phyloP scores from a whole-genome alignment of 2,113 vertebrate genomes.

The Carettochelys insculpta region DNA sequence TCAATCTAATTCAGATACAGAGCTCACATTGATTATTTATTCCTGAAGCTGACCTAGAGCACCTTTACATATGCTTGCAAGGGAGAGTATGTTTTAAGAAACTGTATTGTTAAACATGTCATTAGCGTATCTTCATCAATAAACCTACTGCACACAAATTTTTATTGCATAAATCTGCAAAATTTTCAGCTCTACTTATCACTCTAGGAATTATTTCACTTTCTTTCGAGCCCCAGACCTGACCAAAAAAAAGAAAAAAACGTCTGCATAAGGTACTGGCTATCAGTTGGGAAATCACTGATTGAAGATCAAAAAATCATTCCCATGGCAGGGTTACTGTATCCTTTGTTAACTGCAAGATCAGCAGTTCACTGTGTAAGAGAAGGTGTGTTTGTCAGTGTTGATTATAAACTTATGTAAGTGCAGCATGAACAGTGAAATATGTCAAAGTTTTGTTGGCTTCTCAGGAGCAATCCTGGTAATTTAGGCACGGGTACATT shows the following conservation, averaged over 20 bases:
- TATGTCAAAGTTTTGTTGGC: background rate
- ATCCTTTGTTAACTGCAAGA: background rate
- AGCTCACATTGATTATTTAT: too few species aligned
- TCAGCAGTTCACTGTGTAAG: background rate
- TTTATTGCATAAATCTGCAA: background rate
- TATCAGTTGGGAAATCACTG: background rate
- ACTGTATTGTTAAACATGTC: background rate
- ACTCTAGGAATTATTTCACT: accelerated
- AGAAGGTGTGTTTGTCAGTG: background rate
- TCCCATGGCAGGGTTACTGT: background rate
- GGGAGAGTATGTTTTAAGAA: background rate
- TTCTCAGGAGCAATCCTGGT: background rate
- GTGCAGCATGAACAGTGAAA: background rate
- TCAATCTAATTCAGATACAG: too few species aligned
- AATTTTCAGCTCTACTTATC: background rate
- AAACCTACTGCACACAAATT: background rate
- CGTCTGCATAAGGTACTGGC: background rate
- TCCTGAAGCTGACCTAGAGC: too few species aligned
- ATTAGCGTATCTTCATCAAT: background rate
- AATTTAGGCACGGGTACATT: background rate
- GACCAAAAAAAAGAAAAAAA: background rate
- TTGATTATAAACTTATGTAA: background rate
- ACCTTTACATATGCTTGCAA: too few species aligned
- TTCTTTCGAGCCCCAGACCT: background rate
- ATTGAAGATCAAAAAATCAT: background rate